Evolutionary conservation across 2,888 invertebrate genomes (phyloP), one percentile per base, ranked within the genome.

Genomic region (Theodoxus fluviatilis): DNA sequence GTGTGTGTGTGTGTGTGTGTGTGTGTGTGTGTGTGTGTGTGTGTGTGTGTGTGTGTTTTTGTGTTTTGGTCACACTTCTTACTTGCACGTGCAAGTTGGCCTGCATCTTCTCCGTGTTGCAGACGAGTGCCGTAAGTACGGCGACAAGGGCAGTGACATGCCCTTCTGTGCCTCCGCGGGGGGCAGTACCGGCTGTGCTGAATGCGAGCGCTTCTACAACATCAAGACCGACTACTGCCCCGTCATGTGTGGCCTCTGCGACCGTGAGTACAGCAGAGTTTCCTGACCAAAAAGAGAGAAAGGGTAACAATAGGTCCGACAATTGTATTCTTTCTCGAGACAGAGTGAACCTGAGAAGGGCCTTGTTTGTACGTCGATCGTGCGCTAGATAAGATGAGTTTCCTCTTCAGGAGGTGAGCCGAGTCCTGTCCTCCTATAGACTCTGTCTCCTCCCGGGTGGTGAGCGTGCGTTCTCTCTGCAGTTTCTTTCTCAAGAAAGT

Each of bases 171-270:
- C 71, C 52, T 75, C 76, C n/a, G 73, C 74, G 63, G 81, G 80
- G 3, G 82, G 82, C 3, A 70, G 73, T 18, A 70, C 80, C 15
- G 74, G 74, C 6, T 82, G 82, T 71, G 73, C 59, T 1, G 76
- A 80, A 47, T 82, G 82, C 71, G 73, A 75, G 15, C 67, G 73
- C 2, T 80, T 75, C 71, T 79, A 73, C 72, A 81, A 80, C 73
- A 78, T 80, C 66, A 80, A 79, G 73, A 72, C 72, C 55, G 80
- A 82, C 69, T 79, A 79, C 72, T 82, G 82, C 61, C 82, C 82
- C 0, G 80, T 82, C 22, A 80, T 81, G 80, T 82, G 82, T 67
- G 82, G 81, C 47, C 71, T 80, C 0, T 82, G 82, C 71, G 80
- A 81, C n/a, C 61, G 68, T 71, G 37, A 61, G 71, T 18, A 38